Base-by-base conservation (phyloP, 2,888 invertebrate genomes). In the Drosophila kanekoi region DNA sequence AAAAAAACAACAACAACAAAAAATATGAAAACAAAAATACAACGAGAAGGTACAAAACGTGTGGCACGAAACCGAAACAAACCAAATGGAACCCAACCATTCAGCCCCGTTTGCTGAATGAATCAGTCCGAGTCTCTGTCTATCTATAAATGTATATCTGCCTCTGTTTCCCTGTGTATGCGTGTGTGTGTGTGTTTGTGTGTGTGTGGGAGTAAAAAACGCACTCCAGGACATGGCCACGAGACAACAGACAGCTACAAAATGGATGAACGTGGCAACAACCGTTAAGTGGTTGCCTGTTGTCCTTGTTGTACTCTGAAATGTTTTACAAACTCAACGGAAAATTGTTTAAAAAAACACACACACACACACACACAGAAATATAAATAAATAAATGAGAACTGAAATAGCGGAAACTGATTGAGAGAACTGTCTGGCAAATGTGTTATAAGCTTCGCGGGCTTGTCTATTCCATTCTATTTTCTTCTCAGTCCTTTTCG, bases 251-350 rank as follows among this genome's bases (percentile, higher is more conserved):
- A 63, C 54, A 67, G 76, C 72, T 75, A 85, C 88, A 87, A 82
- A 87, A 85, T 71, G 75, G 72, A 79, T 81, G 86, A 82, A 81
- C 72, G 87, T 82, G 83, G 88, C 89, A 83, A 86, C 83, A 88
- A 88, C 62, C 83, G 88, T 88, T 88, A 83, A 88, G 88, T 86
- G 89, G 79, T 88, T 88, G 86, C 79, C 71, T 80, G 87, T 85
- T 89, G 89, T 77, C 72, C 78, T 87, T 81, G 71, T 77, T 86
- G 85, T 84, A 67, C 70, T 77, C 86, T 79, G 70, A 86, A 83
- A 88, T 83, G 88, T 79, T 83, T 82, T 86, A 88, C 83, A 88
- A 88, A 87, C 84, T 81, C 85, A 67, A 81, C 76, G 62, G 67
- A 75, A 78, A 77, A 85, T 51, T 47, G 14, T 57, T 58, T 38